These are phyloP conservation scores for Paracentrotus lividus DNA, from an alignment of 53 echinoderm and acorn worm species.

Conservation along the genomic window DNA sequence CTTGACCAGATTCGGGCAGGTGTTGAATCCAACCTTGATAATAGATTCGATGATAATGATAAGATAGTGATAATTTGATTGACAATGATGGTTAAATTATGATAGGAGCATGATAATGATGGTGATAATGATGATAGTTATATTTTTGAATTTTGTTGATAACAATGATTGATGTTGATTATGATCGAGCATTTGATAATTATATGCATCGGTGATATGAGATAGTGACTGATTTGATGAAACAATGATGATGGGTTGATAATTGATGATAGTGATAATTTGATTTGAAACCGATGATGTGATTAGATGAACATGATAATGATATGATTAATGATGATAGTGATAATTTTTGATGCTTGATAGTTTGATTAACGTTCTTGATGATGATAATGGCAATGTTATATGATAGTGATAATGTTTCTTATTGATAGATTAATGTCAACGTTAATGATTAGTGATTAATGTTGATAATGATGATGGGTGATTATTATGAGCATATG, in stretches of 20 bases:
- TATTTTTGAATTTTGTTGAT: not conserved
- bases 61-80: not conserved
- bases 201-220: not conserved
- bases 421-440: not conserved
- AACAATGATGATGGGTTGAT: not conserved
- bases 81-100: not conserved
- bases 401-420: not conserved
- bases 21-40: not conserved
- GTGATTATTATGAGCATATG: not conserved
- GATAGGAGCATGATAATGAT: not conserved
- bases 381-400: not conserved
- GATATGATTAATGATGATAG: not conserved
- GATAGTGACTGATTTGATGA: not conserved
- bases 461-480: not conserved
- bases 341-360: not conserved
- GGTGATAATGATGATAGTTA: not conserved
- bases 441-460: not conserved
- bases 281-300: too few species aligned
- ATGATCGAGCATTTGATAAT: not conserved
- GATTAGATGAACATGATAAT: not conserved
- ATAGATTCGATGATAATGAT: not conserved
- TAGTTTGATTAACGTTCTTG: not conserved
- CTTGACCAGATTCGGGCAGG: too few species aligned
- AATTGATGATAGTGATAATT: not conserved
- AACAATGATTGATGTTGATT: not conserved